Evolutionary conservation across 2,797 vertebrate genomes (phyloP).

Genomic region (Pangasius macronema): DNA sequence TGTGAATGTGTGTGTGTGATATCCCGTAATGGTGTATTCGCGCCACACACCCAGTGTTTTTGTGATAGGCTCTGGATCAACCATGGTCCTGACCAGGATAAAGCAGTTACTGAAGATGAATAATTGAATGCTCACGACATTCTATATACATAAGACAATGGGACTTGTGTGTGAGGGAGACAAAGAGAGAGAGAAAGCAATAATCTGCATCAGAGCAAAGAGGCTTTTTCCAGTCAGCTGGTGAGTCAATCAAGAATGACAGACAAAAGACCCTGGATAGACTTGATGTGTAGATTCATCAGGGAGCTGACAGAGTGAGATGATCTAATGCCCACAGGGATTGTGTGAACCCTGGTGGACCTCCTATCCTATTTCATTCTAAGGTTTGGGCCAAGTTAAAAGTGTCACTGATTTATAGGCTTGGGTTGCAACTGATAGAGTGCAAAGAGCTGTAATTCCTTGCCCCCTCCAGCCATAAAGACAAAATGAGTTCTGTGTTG

Average conservation of each 20-base stretch:
- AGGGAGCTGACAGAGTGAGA: conserved; percentile 62
- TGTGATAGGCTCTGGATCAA: neutral
- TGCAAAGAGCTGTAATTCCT: conserved; percentile 24
- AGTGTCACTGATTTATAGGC: conserved; percentile 51
- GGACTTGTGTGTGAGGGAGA: neutral
- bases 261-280: conserved; percentile 45
- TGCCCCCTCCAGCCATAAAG: conserved; percentile 13
- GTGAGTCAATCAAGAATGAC: conserved; percentile 47
- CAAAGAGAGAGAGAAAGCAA: neutral
- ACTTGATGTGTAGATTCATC: conserved; percentile 61
- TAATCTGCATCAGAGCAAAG: conserved; percentile 21
- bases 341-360: conserved; percentile 39
- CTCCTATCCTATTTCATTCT: conserved; percentile 54
- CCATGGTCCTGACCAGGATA: neutral
- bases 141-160: neutral
- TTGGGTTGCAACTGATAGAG: conserved; percentile 29
- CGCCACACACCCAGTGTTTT: neutral
- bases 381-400: conserved; percentile 38
- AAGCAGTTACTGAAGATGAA: neutral
- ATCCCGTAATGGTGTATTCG: neutral
- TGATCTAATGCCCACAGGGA: conserved; percentile 61
- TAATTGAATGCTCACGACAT: neutral
- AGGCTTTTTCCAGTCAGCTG: conserved; percentile 34
- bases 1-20: neutral
- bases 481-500: conserved; percentile 20